phyloP scores from a whole-genome alignment of 2,797 vertebrate species.

The Antrozous pallidus region DNA sequence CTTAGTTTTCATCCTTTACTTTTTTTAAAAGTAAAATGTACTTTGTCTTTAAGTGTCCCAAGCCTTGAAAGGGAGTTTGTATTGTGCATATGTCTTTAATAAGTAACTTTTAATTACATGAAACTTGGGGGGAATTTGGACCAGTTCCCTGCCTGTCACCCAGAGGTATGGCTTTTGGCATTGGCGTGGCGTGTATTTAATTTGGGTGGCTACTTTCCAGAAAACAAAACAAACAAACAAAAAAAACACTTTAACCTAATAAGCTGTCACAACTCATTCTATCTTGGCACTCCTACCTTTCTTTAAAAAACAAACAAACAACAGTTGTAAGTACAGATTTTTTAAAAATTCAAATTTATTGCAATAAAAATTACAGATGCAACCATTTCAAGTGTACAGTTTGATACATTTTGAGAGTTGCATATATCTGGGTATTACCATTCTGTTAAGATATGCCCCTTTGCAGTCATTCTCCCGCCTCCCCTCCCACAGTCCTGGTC shows the following conservation, averaged over 20 bases:
- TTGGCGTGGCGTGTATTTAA: not conserved
- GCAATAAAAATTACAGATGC: not conserved
- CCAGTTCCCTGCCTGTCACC: not conserved
- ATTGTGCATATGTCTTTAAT: conserved; percentile 22
- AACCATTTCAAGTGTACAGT: rapidly evolving
- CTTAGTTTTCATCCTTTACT: not conserved
- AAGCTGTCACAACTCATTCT: not conserved
- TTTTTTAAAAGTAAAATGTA: not conserved
- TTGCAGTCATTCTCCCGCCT: not conserved
- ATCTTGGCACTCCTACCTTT: not conserved
- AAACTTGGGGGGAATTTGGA: conserved; percentile 1
- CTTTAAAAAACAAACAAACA: not conserved
- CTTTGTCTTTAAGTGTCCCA: conserved; percentile 20
- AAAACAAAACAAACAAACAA: too few species aligned
- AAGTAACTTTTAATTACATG: not conserved
- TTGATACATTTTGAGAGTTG: not conserved
- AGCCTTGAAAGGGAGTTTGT: not conserved
- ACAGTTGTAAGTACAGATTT: not conserved
- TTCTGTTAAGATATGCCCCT: too few species aligned
- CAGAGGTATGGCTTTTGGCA: conserved; percentile 41
- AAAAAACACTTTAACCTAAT: not conserved
- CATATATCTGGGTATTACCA: not conserved
- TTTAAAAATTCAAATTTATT: not conserved
- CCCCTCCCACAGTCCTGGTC: too few species aligned
- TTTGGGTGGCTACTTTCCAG: conserved; percentile 17